Evolutionary conservation across 2,888 invertebrate species (phyloP).

Genomic region (Andrena marginata): DNA sequence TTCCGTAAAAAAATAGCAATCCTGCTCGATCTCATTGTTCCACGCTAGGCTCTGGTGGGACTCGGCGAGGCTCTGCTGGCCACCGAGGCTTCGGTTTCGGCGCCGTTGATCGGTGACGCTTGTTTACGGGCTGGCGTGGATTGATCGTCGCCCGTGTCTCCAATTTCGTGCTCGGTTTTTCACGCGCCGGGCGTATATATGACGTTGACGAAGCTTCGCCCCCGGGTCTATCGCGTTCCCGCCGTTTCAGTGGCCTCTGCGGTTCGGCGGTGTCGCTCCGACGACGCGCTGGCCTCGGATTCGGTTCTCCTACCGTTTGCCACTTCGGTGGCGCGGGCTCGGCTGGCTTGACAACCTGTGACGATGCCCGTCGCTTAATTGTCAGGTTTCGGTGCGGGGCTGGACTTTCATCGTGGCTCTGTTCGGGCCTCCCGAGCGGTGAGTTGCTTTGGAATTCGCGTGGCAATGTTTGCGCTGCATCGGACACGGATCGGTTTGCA

Average conservation of each 20-base stretch:
- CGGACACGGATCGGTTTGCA: too few species aligned
- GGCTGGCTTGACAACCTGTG: neutral
- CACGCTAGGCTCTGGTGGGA: too few species aligned
- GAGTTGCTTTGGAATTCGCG: neutral
- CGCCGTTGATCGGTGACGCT: neutral
- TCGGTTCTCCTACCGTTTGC: neutral
- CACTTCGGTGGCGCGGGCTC: neutral
- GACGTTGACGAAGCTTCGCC: constrained; percentile 21
- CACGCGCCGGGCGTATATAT: constrained; percentile 3
- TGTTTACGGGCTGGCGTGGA: neutral
- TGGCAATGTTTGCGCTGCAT: neutral
- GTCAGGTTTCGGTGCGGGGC: neutral
- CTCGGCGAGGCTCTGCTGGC: neutral
- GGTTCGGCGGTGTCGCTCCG: neutral
- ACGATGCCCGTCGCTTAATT: neutral
- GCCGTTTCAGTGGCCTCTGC: constrained; percentile 20
- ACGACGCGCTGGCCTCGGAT: neutral
- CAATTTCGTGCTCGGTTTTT: neutral
- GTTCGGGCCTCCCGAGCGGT: neutral
- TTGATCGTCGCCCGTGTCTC: neutral
- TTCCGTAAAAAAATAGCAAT: too few species aligned
- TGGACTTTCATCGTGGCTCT: neutral
- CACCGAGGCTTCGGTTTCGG: neutral
- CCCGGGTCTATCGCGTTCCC: constrained; percentile 23
- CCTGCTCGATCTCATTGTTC: too few species aligned